Percentiles rank a stretch among this genome's conserved stretches.
Conservation (phyloP, 1,140 invertebrate genomes). For the Telenomus remus region DNA sequence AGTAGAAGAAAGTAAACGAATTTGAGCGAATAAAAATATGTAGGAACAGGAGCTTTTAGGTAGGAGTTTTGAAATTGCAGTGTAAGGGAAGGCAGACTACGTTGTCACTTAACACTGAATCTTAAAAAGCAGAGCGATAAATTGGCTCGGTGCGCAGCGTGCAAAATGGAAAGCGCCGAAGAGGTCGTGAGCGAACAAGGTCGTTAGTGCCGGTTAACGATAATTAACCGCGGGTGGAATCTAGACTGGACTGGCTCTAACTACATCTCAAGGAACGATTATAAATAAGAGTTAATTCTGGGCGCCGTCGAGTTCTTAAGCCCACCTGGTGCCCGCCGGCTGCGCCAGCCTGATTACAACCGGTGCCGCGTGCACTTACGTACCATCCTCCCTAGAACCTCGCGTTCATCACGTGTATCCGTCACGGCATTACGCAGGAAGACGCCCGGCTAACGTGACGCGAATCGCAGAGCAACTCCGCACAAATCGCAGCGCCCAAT, state of each 20-base stretch:
- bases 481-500: slow-evolving; percentile 32
- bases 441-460: slow-evolving; percentile 46
- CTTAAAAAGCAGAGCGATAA: slow-evolving; percentile 48
- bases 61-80: slow-evolving; percentile 32
- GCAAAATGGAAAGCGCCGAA: slow-evolving; percentile 6
- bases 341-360: slow-evolving; percentile 41
- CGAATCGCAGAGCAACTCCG: slow-evolving; percentile 48
- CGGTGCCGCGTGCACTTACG: slow-evolving; percentile 35
- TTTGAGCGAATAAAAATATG: too few species aligned
- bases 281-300: slow-evolving; percentile 64
- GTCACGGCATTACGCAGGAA: slow-evolving; percentile 52
- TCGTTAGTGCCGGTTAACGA: slow-evolving; percentile 60
- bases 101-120: slow-evolving; percentile 55
- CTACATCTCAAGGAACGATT: slow-evolving; percentile 45
- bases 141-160: slow-evolving; percentile 30
- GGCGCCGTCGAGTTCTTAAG: slow-evolving; percentile 51
- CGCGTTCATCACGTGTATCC: slow-evolving; percentile 32
- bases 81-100: slow-evolving; percentile 16
- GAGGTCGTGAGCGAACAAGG: slow-evolving; percentile 25
- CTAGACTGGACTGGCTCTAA: slow-evolving; percentile 43
- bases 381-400: slow-evolving; percentile 17
- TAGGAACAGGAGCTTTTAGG: slow-evolving; percentile 7
- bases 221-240: slow-evolving; percentile 53
- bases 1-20: too few species aligned
- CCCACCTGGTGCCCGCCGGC: slow-evolving; percentile 57